These are phyloP conservation scores for Zaprionus ornatus DNA, from an alignment of 1,140 invertebrate genomes.

Conservation along the genomic window DNA sequence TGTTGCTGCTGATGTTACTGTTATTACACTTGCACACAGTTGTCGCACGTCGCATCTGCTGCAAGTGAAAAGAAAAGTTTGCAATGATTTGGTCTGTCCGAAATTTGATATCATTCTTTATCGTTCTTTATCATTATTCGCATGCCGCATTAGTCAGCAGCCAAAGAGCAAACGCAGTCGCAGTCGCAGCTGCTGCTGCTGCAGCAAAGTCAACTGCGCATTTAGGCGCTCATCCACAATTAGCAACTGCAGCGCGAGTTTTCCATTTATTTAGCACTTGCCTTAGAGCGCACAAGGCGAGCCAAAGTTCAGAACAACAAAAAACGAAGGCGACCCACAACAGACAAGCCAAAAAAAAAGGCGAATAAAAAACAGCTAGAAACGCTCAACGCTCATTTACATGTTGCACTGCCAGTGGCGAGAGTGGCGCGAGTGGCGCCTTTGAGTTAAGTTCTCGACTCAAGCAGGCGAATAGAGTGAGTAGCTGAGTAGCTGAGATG, in stretches of 20 bases:
- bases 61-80: conserved; percentile 69
- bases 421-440: background rate
- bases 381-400: conserved; percentile 63
- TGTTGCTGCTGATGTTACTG: background rate
- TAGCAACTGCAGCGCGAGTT: conserved; percentile 12
- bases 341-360: conserved; percentile 29
- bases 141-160: conserved; percentile 23
- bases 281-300: conserved; percentile 11
- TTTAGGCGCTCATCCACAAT: conserved; percentile 44
- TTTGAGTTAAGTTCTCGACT: conserved; percentile 54
- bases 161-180: background rate
- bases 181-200: conserved; percentile 30
- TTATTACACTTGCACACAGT: background rate
- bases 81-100: conserved; percentile 5
- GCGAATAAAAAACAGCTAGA: conserved; percentile 1
- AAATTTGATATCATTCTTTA: conserved; percentile 16
- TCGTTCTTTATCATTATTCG: conserved; percentile 8
- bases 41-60: background rate
- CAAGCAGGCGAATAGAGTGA: conserved; percentile 8
- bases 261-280: conserved; percentile 34
- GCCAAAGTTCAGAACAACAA: conserved; percentile 34
- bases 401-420: conserved; percentile 40
- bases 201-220: conserved; percentile 72
- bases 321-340: conserved; percentile 36
- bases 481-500: conserved; percentile 33